Base-by-base conservation (phyloP, 2,113 vertebrate species). In the Leucosticte australis region DNA sequence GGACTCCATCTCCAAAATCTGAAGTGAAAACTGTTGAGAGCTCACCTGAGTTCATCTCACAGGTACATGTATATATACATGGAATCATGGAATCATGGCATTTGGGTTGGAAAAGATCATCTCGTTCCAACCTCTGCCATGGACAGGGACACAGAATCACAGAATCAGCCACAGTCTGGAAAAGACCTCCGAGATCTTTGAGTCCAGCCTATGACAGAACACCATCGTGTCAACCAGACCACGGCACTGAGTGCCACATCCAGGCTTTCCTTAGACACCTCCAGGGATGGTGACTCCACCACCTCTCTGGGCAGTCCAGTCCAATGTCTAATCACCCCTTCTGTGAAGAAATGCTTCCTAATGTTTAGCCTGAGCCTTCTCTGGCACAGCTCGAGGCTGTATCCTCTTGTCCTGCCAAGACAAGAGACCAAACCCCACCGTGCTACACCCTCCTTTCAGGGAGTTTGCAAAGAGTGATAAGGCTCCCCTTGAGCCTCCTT, bases 401-500 rank as follows among this genome's bases (percentile, higher is more conserved):
- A 13, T 28, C 31, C 8, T 42, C 33, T 10, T 7, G 9, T 37
- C 15, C 39, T 8, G 15, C 7, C 27, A 11, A 22, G 31, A 57
- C 27, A 26, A 64, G 44, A 21, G 19, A 9, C 15, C 1, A 3
- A 28, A 4, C 10, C 7, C 6, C 19, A 37, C 22, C 12, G 8
- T 35, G 6, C 42, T 41, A 31, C 24, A 17, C 3, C 5, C 19
- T 41, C 35, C 24, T 44, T 4, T 28, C 31, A 57, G 50, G 7
- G 10, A 13, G 27, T 4, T 5, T 17, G 7, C 6, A 9, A 5
- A 28, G 21, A 56, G 22, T 1, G 20, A 15, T 6, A 15, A 31
- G 41, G 6, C 1, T 1, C 2, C 7, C 7, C 14, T 10, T 5
- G 31, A 31, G 4, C 27, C 12, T 57, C 3, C 18, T 50, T 28